Base-by-base conservation (phyloP, 2,113 vertebrate species). In the Naja naja region DNA sequence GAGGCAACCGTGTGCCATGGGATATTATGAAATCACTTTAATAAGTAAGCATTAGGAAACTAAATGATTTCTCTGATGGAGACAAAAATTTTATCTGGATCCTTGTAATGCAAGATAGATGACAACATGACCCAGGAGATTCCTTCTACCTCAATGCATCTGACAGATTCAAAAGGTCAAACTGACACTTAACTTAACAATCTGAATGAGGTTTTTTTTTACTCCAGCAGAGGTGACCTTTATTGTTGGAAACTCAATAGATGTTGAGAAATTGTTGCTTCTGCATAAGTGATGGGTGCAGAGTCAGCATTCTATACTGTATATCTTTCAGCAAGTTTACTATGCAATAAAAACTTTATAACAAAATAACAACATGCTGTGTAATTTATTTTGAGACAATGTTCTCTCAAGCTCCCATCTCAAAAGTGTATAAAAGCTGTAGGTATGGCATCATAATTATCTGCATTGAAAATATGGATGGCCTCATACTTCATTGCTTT, bases 261-360 rank as follows among this genome's bases (percentile, higher is more conserved):
- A 87, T 12, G 34, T 55, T 94, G 91, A 53, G 22, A 94, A 94
- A 89, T 14, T 88, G 22, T 22, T 93, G 30, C 27, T 53, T 94
- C 92, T 93, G 74, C 45, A 88, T 8, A 60, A 92, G 49, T 3
- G 0, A 87, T 14, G 74, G 11, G 25, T 43, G 92, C n/a, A 86
- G 5, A 89, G 54, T 52, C 56, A 94, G 54, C 27, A 90, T 11
- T 91, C 74, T 53, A 9, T 25, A 60, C 58, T 60, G 58, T 9
- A 92, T 81, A 30, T 92, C 55, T 89, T 88, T 56, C 30, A 92
- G 7, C 30, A 93, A 34, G 18, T 5, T 34, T 16, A 58, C 88
- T 93, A 92, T 9, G 53, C 4, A 3, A 5, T 0, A 0, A 9
- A 91, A 49, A 58, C 55, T 69, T 34, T 54, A 53, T 5, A 22